phyloP scores from a whole-genome alignment of 2,113 vertebrate genomes.

The Dasyprocta punctata region DNA sequence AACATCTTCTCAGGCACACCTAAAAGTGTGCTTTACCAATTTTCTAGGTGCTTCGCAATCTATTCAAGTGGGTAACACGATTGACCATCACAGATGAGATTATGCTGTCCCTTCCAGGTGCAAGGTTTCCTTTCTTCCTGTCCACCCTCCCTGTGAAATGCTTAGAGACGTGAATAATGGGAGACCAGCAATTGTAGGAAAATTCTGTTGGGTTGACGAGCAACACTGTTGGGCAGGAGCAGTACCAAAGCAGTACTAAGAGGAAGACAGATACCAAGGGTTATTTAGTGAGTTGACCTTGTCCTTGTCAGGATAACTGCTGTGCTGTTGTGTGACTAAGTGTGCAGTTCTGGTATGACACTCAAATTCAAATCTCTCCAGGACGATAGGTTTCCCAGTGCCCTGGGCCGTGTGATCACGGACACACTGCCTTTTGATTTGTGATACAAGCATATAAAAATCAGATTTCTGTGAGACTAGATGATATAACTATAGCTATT shows the following conservation, averaged over 20 bases:
- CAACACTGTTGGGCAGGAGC: fast-evolving
- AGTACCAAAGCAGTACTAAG: not conserved
- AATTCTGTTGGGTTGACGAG: not conserved
- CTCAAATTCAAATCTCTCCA: not conserved
- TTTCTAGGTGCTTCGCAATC: not conserved
- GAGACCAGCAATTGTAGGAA: not conserved
- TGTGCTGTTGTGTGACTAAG: not conserved
- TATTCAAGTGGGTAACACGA: not conserved
- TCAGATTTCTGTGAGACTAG: not conserved
- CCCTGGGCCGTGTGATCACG: not conserved
- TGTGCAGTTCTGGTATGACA: not conserved
- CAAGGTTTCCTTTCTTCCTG: not conserved
- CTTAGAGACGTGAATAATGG: not conserved
- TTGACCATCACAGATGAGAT: not conserved
- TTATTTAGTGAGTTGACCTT: not conserved
- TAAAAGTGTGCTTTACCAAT: not conserved
- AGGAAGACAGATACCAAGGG: fast-evolving
- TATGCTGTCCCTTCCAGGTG: not conserved
- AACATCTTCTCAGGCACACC: not conserved
- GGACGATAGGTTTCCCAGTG: too few relatives aligned
- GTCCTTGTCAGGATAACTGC: not conserved
- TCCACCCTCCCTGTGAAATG: not conserved
- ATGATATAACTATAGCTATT: not conserved
- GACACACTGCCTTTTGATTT: not conserved
- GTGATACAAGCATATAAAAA: not conserved